Evolutionary conservation across 2,113 vertebrate species (phyloP), one percentile per base, ranked within the genome.

Genomic region (Microcebus jonahi): DNA sequence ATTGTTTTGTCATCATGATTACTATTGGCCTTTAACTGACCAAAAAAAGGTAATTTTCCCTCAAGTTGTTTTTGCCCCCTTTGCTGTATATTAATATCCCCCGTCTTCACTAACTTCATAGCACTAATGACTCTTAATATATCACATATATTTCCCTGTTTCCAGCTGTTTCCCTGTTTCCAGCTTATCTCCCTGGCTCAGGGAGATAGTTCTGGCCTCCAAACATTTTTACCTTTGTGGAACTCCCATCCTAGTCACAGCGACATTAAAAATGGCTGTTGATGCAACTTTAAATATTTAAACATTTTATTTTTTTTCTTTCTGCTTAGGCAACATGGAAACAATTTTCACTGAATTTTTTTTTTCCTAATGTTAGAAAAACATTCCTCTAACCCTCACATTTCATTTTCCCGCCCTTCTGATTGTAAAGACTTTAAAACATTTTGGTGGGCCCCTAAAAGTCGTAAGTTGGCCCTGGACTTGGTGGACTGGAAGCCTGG

Each of bases 241-340:
- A 31, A 2, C 3, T 45, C 42, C 34, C 25, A 34, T 12, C 59
- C 31, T 18, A 79, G 61, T 36, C 50, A 53, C 4, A 21, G 7
- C 70, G 31, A 67, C 53, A 63, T 13, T 31, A 34, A 50, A 95
- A 5, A 15, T 61, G 25, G 1, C 10, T 57, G 57, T 67, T 50
- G 29, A 65, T 57, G 7, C 25, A 57, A 82, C 9, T 63, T 86
- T 48, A 67, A 55, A 55, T 63, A 61, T 2, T 31, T 57, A 81
- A 84, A 70, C 63, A 63, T 57, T 21, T 57, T 57, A 57, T n/a
- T 76, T 89, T 81, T 79, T 55, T 73, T 88, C n/a, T 27, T 89
- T 50, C 81, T 50, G 0, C 3, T 50, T 29, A 36, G 42, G 13
- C 27, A 79, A 83, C 55, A 79, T 20, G 50, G 39, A 31, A 84